Evolutionary conservation across 1,140 invertebrate species (phyloP).

Genomic region (Limonius californicus): DNA sequence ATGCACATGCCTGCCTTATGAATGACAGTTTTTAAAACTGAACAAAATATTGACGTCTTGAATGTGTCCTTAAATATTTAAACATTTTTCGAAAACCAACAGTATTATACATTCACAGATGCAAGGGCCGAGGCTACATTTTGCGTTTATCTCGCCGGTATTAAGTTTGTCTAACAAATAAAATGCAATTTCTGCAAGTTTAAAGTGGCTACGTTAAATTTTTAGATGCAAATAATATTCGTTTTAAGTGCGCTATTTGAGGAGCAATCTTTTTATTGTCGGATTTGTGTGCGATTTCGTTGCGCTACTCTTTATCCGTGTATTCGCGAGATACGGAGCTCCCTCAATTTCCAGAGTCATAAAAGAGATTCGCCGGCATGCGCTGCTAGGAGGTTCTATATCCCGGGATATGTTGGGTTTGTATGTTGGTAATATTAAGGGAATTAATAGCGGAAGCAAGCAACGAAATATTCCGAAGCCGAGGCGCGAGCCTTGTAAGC

Average conservation of each 20-base stretch:
- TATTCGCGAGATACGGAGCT: constrained; percentile 20
- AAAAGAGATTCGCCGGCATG: constrained; percentile 34
- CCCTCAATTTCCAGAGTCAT: constrained; percentile 33
- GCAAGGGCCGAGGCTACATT: no score
- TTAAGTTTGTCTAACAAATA: no score
- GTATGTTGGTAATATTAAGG: constrained; percentile 12
- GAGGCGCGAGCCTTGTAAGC: constrained; percentile 1
- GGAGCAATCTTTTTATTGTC: constrained; percentile 27
- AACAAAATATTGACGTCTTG: no score
- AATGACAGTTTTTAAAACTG: no score
- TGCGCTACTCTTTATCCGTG: constrained; percentile 23
- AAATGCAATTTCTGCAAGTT: background rate
- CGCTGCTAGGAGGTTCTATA: constrained; percentile 15
- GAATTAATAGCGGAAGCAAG: constrained; percentile 13
- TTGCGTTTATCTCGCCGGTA: no score
- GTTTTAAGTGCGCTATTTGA: constrained; percentile 28
- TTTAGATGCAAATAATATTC: constrained; percentile 33
- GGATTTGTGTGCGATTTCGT: constrained; percentile 32
- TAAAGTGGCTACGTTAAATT: constrained; percentile 27
- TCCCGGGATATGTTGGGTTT: constrained; percentile 16
- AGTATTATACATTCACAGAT: no score
- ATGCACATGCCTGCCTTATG: no score
- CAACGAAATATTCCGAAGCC: constrained; percentile 4
- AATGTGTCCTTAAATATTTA: no score
- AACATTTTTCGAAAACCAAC: no score